Evolutionary conservation across 2,888 invertebrate species (phyloP), one percentile per base, ranked within the genome.

Genomic region (Meiosimyza decipiens): DNA sequence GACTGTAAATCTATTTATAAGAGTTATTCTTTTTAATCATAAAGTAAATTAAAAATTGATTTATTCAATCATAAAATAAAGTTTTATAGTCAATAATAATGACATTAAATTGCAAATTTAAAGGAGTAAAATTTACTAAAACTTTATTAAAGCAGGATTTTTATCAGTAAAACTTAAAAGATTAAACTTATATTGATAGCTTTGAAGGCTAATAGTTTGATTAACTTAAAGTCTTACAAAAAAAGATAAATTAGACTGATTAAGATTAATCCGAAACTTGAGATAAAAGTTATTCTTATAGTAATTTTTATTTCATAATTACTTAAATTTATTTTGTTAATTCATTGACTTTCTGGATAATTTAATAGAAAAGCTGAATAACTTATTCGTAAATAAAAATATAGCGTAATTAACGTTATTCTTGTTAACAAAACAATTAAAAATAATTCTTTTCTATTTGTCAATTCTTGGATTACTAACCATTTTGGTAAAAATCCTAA

Each of bases 51-150:
- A n/a, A n/a, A n/a, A n/a, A n/a, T n/a, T n/a, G n/a, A n/a, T n/a
- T n/a, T n/a, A n/a, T n/a, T n/a, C n/a, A n/a, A n/a, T n/a, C n/a
- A 89, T 33, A n/a, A 15, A 57, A 57, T 59, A 16, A 59, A 65
- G 81, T 77, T 77, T 81, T 82, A 80, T 81, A 81, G 77, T 82
- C 82, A 81, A 78, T 87, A 28, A 28, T 77, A 80, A 89, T 89
- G 89, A 90, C 87, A 83, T 89, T 89, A 90, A 89, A 90, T 89
- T 91, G 90, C 90, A 91, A 90, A 88, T 90, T 89, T 90, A 85
- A 87, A 87, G 87, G 84, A 84, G 83, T 87, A 82, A 77, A 62
- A 54, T 69, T 77, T 79, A 79, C 79, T 90, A 90, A 90, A 89
- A 88, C 89, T 90, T 40, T 4, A 40, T 40, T 9, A 2, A 40